Base-by-base conservation (phyloP, 2,113 vertebrate species). In the Sclerurus mexicanus region DNA sequence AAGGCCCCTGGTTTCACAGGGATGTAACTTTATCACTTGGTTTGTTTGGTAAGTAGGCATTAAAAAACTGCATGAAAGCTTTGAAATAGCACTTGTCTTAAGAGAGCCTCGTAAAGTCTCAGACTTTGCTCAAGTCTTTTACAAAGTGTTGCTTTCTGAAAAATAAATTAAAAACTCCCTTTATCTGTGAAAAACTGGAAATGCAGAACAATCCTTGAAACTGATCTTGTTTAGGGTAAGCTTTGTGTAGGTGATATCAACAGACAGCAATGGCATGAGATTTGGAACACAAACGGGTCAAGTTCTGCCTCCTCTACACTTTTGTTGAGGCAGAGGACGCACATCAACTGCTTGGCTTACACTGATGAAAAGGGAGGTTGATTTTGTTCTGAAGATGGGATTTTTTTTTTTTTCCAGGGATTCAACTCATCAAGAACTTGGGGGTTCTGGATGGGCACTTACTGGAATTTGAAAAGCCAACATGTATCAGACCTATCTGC, bases 21-120 rank as follows among this genome's bases (percentile, higher is more conserved):
- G 66, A 73, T 68, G 46, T 10, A 83, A 60, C 53, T 62, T 1
- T 44, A 68, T 25, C 24, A 27, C 17, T 25, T 80, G 23, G 23
- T 12, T 79, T 40, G 15, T 93, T 90, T 68, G 42, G 13, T 73
- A 95, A 92, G 23, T 35, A 92, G 73, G 64, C 10, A 79, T 78
- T 75, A 68, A 79, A 82, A 96, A 96, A 93, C 21, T 91, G 20
- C 75, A 86, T 56, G 56, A 96, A 72, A 96, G 66, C 90, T 91
- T 85, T 80, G 62, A 95, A 96, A 88, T 6, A 94, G 23, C 49
- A 90, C 23, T 93, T 82, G 58, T 62, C 33, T 72, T 92, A 49
- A 49, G 18, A 90, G 27, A 40, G 21, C 56, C 30, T 75, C 25
- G 46, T 25, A 67, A 71, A n/a, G n/a, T 84, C 59, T 94, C 37